phyloP scores from a whole-genome alignment of 2,113 vertebrate genomes.

The Nesogale talazaci region DNA sequence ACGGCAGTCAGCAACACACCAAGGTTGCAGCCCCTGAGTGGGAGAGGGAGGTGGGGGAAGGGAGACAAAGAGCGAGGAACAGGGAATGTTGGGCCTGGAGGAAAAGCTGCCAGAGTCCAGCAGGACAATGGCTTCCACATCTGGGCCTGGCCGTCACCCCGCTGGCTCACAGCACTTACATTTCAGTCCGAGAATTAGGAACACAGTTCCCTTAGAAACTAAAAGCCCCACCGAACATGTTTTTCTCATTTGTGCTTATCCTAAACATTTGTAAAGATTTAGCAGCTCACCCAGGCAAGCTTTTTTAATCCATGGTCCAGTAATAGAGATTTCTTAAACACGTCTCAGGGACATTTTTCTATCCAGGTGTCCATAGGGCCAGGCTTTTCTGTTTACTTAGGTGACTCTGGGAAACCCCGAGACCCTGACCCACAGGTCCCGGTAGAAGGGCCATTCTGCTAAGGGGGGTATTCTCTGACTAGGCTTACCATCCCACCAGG shows the following conservation, averaged over 20 bases:
- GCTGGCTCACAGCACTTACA: background rate
- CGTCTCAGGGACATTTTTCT: constrained; percentile 49
- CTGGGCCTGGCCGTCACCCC: background rate
- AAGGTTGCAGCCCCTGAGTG: background rate
- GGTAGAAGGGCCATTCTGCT: background rate
- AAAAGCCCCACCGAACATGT: constrained; percentile 56
- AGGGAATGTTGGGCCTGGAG: background rate
- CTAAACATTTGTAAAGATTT: constrained; percentile 80
- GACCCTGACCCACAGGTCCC: background rate
- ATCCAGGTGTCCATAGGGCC: background rate
- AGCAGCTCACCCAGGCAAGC: constrained; percentile 59
- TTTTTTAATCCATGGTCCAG: constrained; percentile 71
- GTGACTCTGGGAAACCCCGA: background rate
- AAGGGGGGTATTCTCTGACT: fast-evolving
- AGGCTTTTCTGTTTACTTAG: background rate
- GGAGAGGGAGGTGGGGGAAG: background rate
- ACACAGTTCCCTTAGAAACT: constrained; percentile 50
- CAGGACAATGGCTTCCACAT: background rate
- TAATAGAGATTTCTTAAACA: constrained; percentile 63
- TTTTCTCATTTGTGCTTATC: constrained; percentile 76
- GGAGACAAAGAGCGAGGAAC: too few relatives aligned
- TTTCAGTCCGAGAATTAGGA: constrained; percentile 68
- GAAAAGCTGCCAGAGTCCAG: background rate
- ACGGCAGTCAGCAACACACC: background rate
- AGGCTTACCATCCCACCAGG: background rate